Evolutionary conservation across 2,888 invertebrate genomes (phyloP).

Genomic region (Rhabditophanes sp.): DNA sequence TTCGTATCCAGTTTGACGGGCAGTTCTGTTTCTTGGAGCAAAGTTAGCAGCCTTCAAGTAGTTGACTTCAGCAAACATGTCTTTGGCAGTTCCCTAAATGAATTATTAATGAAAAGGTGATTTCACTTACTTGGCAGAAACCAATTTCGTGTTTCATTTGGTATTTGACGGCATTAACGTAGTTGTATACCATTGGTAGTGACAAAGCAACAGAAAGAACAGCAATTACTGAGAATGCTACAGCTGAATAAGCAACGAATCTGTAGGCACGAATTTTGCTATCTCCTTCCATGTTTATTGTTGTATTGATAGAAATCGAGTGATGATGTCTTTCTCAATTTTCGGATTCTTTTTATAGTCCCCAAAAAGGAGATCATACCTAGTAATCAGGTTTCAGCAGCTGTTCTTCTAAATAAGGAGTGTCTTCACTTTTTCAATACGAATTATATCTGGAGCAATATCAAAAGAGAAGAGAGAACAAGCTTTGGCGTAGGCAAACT

Average conservation of each 20-base stretch:
- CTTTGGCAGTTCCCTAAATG: conserved; percentile 43
- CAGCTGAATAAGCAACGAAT: conserved; percentile 40
- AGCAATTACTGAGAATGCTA: conserved; percentile 26
- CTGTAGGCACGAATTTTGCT: conserved; percentile 31
- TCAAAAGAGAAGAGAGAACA: no score
- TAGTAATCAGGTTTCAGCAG: no score
- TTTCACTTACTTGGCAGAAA: conserved; percentile 25
- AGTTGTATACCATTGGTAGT: conserved; percentile 32
- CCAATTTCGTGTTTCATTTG: conserved; percentile 26
- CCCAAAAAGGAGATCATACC: no score
- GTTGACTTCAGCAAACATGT: conserved; percentile 43
- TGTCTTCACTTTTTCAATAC: no score
- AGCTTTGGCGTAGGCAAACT: no score
- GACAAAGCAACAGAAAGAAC: conserved; percentile 13
- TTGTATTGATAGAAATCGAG: no score
- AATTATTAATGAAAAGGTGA: no score
- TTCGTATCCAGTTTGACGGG: conserved; percentile 41
- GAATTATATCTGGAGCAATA: no score
- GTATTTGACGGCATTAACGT: conserved; percentile 23
- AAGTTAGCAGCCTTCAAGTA: conserved; percentile 39
- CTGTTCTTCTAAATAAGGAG: no score
- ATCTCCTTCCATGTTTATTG: conserved; percentile 20
- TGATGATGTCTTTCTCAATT: no score
- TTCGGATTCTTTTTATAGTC: no score
- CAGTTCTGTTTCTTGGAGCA: conserved; percentile 36